Evolutionary conservation across 2,888 invertebrate species (phyloP).

Genomic region (Cyclophora punctaria): DNA sequence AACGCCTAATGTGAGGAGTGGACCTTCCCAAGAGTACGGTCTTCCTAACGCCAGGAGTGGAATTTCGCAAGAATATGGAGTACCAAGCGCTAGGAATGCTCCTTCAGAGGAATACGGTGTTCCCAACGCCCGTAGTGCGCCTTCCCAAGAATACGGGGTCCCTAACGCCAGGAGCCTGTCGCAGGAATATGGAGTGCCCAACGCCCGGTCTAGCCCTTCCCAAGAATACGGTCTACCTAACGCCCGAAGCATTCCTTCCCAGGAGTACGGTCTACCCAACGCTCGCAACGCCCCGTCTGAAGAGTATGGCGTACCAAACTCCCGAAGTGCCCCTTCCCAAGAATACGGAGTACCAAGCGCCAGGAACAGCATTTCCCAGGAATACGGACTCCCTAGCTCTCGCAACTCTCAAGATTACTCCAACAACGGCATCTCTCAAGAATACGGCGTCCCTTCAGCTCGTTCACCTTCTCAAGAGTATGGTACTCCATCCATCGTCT

Average conservation of each 20-base stretch:
- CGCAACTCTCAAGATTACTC: background rate
- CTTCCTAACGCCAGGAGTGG: conserved; percentile 19
- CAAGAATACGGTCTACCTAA: conserved; percentile 25
- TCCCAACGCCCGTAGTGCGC: conserved; percentile 21
- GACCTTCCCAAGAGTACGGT: background rate
- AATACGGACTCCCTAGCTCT: background rate
- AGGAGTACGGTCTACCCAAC: conserved; percentile 12
- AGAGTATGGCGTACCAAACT: conserved; percentile 30
- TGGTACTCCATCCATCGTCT: conserved; percentile 9
- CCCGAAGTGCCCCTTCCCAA: conserved; percentile 9
- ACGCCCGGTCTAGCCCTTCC: conserved; percentile 10
- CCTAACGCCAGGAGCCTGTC: conserved; percentile 12
- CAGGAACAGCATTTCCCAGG: background rate
- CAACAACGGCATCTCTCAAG: conserved; percentile 4
- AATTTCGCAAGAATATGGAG: conserved; percentile 32
- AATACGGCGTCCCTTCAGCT: conserved; percentile 8
- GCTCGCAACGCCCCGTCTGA: conserved; percentile 19
- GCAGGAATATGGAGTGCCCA: conserved; percentile 4
- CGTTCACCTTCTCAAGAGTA: conserved; percentile 12
- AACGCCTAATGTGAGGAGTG: conserved; percentile 1
- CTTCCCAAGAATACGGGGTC: conserved; percentile 12
- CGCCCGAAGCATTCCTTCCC: background rate
- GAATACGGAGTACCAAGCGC: conserved; percentile 5
- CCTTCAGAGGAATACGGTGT: conserved; percentile 32
- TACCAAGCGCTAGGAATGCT: conserved; percentile 17